Evolutionary conservation across 1,140 invertebrate genomes (phyloP).

Genomic region (Drosophila navojoa): DNA sequence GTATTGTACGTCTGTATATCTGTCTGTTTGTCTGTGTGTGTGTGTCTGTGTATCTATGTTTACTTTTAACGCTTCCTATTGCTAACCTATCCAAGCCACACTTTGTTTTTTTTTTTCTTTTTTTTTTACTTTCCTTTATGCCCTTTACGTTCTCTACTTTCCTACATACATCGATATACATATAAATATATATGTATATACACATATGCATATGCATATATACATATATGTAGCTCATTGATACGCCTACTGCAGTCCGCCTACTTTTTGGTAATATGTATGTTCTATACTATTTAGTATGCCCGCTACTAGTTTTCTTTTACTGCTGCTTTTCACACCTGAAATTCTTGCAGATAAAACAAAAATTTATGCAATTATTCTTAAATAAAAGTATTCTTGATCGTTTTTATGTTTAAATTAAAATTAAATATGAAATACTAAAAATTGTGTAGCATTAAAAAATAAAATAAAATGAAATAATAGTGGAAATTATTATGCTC

Average conservation of each 20-base stretch:
- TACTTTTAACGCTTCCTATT: constrained; percentile 17
- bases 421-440: no score
- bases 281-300: constrained; percentile 36
- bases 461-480: no score
- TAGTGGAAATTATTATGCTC: no score
- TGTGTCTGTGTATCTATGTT: constrained; percentile 35
- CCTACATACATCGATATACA: constrained; percentile 18
- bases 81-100: constrained; percentile 32
- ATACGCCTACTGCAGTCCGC: constrained; percentile 36
- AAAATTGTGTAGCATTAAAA: no score
- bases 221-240: constrained; percentile 14
- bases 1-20: constrained; percentile 26
- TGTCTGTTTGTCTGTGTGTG: constrained; percentile 44
- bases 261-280: constrained; percentile 39
- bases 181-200: constrained; percentile 10
- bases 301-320: constrained; percentile 28
- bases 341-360: neutral
- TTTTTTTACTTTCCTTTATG: neutral
- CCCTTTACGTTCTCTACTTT: constrained; percentile 22
- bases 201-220: neutral
- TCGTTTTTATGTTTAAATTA: no score
- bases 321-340: constrained; percentile 43
- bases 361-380: no score
- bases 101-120: neutral
- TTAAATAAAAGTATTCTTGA: no score